Base-by-base conservation (phyloP, 2,797 vertebrate genomes). In the Acrossocheilus fasciatus region DNA sequence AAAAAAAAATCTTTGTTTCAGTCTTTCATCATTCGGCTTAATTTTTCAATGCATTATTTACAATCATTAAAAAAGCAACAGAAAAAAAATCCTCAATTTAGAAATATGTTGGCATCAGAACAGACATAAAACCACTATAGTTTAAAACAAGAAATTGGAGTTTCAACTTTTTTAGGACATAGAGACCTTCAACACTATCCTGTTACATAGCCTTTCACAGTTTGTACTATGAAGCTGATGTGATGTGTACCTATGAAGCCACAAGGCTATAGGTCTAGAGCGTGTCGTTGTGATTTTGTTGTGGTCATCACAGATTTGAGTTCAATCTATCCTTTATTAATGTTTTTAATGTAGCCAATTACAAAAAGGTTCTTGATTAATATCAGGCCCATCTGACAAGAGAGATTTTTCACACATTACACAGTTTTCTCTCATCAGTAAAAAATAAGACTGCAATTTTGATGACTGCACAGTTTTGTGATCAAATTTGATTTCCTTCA, bases 381-480 rank as follows among this genome's bases (percentile, higher is more conserved):
- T 41, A 59, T 77, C 52, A 77, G 52, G 12, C 20, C 8, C 34
- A 57, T 34, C 34, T 75, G 9, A 74, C n/a, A 7, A 77, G 4
- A 15, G 52, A 78, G 6, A 15, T 54, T 3, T 11, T 77, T 7
- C 6, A 39, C 6, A 23, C 18, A 39, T 54, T 23, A 45, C 41
- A 64, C n/a, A 52, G n/a, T 34, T 8, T 54, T 2, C 45, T 39
- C 62, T 50, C 11, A 34, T 50, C 4, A 75, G 7, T 5, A 14
- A 50, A 15, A 50, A 30, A 30, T 34, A 26, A 72, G 1, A 45
- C 17, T 5, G 3, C 9, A 45, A 3, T 45, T 64, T 64, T 84
- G 43, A 76, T 76, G 43, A 64, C 4, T 0, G 18, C 64, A 76
- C 79, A 85, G 14, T 79, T 88, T 62, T 62, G 11, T n/a, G 17